Evolutionary conservation across 2,888 invertebrate genomes (phyloP), one percentile per base, ranked within the genome.

Genomic region (Andrena chrysosceles): DNA sequence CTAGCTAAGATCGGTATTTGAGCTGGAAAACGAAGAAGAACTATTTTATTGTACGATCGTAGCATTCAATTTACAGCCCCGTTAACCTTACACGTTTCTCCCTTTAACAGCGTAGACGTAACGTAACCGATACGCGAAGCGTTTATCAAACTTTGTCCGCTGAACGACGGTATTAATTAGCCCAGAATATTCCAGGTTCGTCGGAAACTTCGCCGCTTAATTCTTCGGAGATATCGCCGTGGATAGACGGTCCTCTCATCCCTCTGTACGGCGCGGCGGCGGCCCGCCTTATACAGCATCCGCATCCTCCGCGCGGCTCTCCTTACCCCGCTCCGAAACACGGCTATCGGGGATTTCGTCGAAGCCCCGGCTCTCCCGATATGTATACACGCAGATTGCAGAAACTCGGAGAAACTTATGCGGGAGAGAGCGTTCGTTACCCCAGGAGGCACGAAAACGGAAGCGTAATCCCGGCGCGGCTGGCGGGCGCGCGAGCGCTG

Each of bases 341-440:
- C 79, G 71, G 81, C 84, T 84, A 88, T 88, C 87, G 84, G 85
- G 76, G 71, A 87, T 87, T 85, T 83, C 86, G 88, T 75, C 79
- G 88, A 85, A 84, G 83, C 74, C 74, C 76, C 66, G 63, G 72
- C 75, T 81, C 75, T 81, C 83, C 75, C 88, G 87, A 88, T 89
- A 88, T 88, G 88, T 88, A 86, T 87, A 88, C 86, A 85, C 87
- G 85, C 82, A 85, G 87, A 88, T 88, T 89, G 88, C 87, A 86
- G 88, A 86, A 88, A 87, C 87, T 89, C 85, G 82, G 85, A 83
- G 86, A 88, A 89, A 89, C 88, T 89, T 89, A 87, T 87, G 87
- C 79, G 85, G 64, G 72, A 48, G 56, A 56, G 56, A 83, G 77
- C 88, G 87, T 87, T 88, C 91, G 89, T 89, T 88, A 89, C 90